phyloP scores from a whole-genome alignment of 2,113 vertebrate species.

The Polypterus senegalus region DNA sequence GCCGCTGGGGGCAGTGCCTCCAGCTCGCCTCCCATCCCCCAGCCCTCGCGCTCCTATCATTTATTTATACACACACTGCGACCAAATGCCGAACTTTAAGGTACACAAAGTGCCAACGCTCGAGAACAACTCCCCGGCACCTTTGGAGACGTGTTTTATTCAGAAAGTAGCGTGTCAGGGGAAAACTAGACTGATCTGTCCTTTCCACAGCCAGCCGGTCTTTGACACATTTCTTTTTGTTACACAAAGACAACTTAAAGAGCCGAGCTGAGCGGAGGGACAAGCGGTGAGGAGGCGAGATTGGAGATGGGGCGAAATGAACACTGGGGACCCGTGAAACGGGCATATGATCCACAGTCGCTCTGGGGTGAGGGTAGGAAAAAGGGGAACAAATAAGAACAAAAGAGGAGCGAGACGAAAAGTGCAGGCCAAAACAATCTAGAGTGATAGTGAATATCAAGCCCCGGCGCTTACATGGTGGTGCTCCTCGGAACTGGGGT shows the following conservation, averaged over 20 bases:
- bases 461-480: conserved; percentile 51
- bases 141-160: too few relatives aligned
- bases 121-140: too few relatives aligned
- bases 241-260: conserved; percentile 54
- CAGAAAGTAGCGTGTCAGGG: too few relatives aligned
- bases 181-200: too few relatives aligned
- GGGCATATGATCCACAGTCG: too few relatives aligned
- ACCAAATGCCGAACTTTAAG: conserved; percentile 27
- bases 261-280: too few relatives aligned
- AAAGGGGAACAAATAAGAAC: conserved; percentile 15
- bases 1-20: conserved; percentile 15
- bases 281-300: too few relatives aligned
- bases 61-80: conserved; percentile 6
- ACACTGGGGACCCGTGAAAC: too few relatives aligned
- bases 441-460: conserved; percentile 23
- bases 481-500: conserved; percentile 45
- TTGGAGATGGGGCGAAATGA: too few relatives aligned
- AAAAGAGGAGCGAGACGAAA: conserved; percentile 22
- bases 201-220: not conserved
- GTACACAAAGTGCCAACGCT: conserved; percentile 22
- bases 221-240: conserved; percentile 13
- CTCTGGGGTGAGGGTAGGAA: too few relatives aligned
- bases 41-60: conserved; percentile 23
- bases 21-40: conserved; percentile 41
- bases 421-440: conserved; percentile 35